Percentiles rank a stretch among this genome's conserved stretches.
Evolutionary conservation across 2,797 vertebrate genomes (phyloP).

Genomic region (Peromyscus attwateri): DNA sequence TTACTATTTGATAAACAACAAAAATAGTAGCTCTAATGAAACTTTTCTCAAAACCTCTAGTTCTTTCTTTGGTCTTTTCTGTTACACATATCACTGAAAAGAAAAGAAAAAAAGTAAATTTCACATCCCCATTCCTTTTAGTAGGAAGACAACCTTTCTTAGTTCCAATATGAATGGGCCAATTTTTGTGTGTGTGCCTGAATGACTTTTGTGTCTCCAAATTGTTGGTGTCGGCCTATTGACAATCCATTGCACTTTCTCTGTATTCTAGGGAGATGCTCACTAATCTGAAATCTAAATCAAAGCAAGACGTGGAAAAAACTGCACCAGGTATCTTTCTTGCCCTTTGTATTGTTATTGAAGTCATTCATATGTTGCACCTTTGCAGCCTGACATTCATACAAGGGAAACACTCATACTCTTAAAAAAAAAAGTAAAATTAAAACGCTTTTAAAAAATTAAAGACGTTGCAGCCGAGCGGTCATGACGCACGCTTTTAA

Average conservation of each 20-base stretch:
- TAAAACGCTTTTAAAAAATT: neutral
- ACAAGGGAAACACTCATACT: neutral
- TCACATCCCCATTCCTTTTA: neutral
- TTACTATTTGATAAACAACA: neutral
- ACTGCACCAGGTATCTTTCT: constrained; percentile 9
- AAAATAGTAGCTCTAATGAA: neutral
- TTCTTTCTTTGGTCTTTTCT: neutral
- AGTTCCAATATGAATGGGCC: neutral
- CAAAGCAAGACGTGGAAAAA: neutral
- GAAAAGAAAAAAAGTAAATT: neutral
- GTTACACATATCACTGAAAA: neutral
- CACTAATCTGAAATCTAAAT: neutral
- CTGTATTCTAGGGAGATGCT: constrained; percentile 9
- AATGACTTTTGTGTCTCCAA: constrained; percentile 13
- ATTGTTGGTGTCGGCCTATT: neutral
- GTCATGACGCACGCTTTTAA: neutral
- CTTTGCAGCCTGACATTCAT: neutral
- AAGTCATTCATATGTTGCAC: neutral
- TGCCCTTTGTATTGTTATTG: neutral
- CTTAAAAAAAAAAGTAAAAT: neutral
- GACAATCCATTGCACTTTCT: neutral
- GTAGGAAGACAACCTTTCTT: neutral
- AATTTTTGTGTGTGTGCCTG: neutral
- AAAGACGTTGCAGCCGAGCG: neutral
- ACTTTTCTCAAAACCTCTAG: neutral